Evolutionary conservation across 2,888 invertebrate genomes (phyloP), one percentile per base, ranked within the genome.

Genomic region (Lasioglossum vierecki): DNA sequence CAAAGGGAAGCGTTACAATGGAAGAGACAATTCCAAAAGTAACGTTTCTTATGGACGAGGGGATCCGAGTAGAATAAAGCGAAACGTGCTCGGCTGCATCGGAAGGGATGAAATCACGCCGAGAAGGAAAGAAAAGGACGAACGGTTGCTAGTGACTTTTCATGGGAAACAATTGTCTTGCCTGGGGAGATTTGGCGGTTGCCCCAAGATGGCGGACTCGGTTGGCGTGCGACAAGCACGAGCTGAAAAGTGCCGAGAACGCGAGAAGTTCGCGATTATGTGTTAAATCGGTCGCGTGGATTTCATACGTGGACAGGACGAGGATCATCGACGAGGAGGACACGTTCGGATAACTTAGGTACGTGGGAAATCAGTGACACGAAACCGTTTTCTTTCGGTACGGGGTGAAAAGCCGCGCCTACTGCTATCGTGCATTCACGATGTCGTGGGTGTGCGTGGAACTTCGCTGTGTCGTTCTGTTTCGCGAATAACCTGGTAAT

Each of bases 181-280:
- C 90, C 91, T 93, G 92, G 84, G 86, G 88, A 86, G 88, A 90
- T 92, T 93, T 93, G 93, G 93, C 94, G 94, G 94, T 94, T 93
- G 93, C 91, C 92, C 93, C 94, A 94, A 94, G 94, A 94, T 94
- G 95, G 95, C 94, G 95, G 94, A 94, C 93, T 91, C 93, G 94
- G 92, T 92, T 94, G 93, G 94, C 93, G 93, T 93, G 94, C 93
- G 93, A 93, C 92, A 92, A 92, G 92, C 91, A 92, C 93, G 91
- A 90, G 92, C 92, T 91, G 93, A 93, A 92, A 93, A 92, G 93
- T 92, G 93, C 91, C 91, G 93, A 91, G 92, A 90, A 89, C 92
- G 91, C 89, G 92, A 92, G 88, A 92, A 93, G 89, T 92, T 91
- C 90, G 89, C 80, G 89, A 91, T 93, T 91, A 90, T 93, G 93